A percentile compares a stretch with the other conserved stretches of the same genome.
Conservation (phyloP, 2,888 invertebrate genomes). For the Ophion obscuratus region DNA sequence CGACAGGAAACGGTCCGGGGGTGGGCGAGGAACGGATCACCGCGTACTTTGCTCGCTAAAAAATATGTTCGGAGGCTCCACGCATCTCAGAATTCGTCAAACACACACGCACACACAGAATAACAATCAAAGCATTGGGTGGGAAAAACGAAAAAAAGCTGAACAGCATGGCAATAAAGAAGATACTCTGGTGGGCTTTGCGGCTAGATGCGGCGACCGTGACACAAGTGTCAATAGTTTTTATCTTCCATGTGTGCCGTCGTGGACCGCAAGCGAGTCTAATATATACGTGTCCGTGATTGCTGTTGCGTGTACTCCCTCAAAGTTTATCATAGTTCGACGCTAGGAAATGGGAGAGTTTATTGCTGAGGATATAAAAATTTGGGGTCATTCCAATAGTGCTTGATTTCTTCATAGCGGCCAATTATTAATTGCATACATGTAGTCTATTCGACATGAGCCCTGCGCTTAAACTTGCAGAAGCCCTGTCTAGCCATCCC, state of each 20-base stretch:
- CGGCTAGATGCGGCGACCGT: conserved; percentile 30
- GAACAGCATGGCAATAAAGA: conserved; percentile 25
- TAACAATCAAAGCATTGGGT: neutral
- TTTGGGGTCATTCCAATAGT: too few species aligned
- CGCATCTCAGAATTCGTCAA: conserved; percentile 43
- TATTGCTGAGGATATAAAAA: too few species aligned
- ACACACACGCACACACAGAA: too few species aligned
- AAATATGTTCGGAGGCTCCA: conserved; percentile 62
- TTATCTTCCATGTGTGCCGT: conserved; percentile 40
- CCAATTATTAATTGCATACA: neutral
- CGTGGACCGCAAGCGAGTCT: conserved; percentile 60
- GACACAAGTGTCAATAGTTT: conserved; percentile 21
- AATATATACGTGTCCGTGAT: conserved; percentile 20
- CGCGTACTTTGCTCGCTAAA: conserved; percentile 45
- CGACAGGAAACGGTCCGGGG: neutral
- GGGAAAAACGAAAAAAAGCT: neutral
- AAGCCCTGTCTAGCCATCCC: conserved; percentile 54
- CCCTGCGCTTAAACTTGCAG: conserved; percentile 15
- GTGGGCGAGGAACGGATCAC: neutral
- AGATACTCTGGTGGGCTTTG: conserved; percentile 32
- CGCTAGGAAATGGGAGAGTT: conserved; percentile 3
- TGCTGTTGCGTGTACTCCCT: too few species aligned
- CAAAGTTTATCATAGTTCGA: too few species aligned
- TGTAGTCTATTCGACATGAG: neutral
- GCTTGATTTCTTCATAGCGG: neutral